A percentile compares a stretch with the other conserved stretches of the same genome.
These are phyloP conservation scores for Pogonophryne albipinna DNA, from an alignment of 2,797 vertebrate genomes.

Conservation along the genomic window DNA sequence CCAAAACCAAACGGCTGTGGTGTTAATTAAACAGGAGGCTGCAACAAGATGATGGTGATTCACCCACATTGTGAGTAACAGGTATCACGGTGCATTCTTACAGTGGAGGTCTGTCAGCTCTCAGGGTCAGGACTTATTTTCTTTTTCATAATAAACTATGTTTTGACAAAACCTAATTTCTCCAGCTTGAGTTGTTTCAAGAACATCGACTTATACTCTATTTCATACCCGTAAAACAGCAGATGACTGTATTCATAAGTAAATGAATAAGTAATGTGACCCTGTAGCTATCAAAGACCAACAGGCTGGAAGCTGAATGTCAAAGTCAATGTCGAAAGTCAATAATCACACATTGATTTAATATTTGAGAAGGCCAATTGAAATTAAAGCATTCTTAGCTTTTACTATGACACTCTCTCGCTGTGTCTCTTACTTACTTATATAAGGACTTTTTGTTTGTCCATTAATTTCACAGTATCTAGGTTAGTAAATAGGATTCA, in stretches of 20 bases:
- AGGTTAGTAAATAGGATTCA: conserved; percentile 14
- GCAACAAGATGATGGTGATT: conserved; percentile 33
- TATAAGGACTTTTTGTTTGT: background rate
- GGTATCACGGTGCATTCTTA: background rate
- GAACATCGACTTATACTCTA: conserved; percentile 22
- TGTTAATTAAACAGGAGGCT: conserved; percentile 64
- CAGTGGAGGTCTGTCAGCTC: background rate
- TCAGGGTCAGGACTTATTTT: background rate
- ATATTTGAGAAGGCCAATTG: conserved; percentile 69
- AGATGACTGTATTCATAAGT: conserved; percentile 56
- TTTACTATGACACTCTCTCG: conserved; percentile 5
- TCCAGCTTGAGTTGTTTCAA: background rate
- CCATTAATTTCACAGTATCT: conserved; percentile 2
- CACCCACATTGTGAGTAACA: background rate
- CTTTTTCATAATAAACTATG: background rate
- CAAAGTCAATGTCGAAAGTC: background rate
- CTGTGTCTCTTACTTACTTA: conserved; percentile 15
- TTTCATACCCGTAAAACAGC: conserved; percentile 15
- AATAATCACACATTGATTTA: conserved; percentile 77
- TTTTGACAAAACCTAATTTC: conserved; percentile 1
- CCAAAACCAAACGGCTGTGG: conserved; percentile 32
- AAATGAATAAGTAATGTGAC: conserved; percentile 76
- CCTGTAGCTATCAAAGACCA: conserved; percentile 72
- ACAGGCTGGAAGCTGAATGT: conserved; percentile 60
- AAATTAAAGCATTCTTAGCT: conserved; percentile 25